Evolutionary conservation across 2,797 vertebrate species (phyloP), one percentile per base, ranked within the genome.

Genomic region (Arctocebus calabarensis): DNA sequence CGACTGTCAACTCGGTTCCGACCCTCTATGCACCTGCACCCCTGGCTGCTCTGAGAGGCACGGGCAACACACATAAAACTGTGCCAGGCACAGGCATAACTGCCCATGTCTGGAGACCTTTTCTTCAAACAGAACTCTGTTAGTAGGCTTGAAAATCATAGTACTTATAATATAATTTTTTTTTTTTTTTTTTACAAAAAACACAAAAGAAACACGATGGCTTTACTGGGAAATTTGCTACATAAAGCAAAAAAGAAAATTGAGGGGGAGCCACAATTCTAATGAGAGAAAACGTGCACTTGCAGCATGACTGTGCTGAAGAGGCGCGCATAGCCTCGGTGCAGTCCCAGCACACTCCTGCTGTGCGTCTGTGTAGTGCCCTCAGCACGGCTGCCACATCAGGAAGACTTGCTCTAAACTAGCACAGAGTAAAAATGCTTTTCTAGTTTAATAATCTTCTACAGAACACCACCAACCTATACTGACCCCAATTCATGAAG

Each of bases 181-280:
- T 45, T 83, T 66, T 70, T 70, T 40, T 40, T 40, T 40, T 84
- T 70, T 86, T 59, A 73, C 32, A 88, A 93, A 93, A 73, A 75
- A 78, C 68, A 84, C 14, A 75, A 73, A 93, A 89, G 45, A 93
- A 90, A 71, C 13, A 43, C 32, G 20, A 19, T 81, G 68, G 62
- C 55, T 71, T 90, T 77, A 45, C 0, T 68, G 34, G 40, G 55
- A 59, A 57, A 90, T 32, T 10, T 66, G 48, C 62, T 84, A 81
- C 37, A 75, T 71, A 79, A 78, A 77, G n/a, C 73, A 55, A 14
- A 34, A 55, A 74, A 92, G 40, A 74, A 94, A 95, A 91, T 12
- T 20, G 55, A 27, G 5, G 37, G 22, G 13, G 5, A 43, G 29
- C 34, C 10, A 88, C 90, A 84, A 55, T 2, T 22, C 68, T n/a